phyloP scores from a whole-genome alignment of 2,113 vertebrate genomes.

The Trogon surrucura region DNA sequence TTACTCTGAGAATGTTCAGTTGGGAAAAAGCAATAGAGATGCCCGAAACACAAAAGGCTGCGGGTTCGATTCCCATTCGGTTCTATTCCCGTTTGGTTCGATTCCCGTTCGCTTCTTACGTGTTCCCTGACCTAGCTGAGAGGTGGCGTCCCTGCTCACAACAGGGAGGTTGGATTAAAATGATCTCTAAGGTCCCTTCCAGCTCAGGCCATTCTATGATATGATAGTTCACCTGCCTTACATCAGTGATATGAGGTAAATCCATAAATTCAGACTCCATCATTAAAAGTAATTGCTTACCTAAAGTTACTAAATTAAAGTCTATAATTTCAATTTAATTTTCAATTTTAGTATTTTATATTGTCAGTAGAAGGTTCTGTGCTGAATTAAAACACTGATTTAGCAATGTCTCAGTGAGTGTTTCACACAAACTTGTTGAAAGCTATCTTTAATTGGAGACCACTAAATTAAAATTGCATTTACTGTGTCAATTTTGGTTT shows the following conservation, averaged over 20 bases:
- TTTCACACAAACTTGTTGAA: not conserved
- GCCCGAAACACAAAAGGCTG: no score
- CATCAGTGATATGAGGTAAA: not conserved
- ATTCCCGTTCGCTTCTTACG: no score
- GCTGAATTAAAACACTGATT: not conserved
- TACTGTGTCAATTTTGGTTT: not conserved
- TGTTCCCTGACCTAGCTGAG: no score
- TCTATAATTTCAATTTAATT: not conserved
- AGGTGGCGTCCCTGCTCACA: no score
- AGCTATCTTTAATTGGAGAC: not conserved
- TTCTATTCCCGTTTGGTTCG: no score
- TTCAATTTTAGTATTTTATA: not conserved
- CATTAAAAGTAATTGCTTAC: not conserved
- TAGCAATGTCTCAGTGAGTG: not conserved
- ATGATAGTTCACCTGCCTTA: not conserved
- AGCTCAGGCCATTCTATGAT: no score
- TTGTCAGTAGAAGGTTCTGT: not conserved
- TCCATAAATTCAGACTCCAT: not conserved
- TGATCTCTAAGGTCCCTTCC: no score
- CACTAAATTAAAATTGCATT: not conserved
- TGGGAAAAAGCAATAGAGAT: not conserved
- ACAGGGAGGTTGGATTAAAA: no score
- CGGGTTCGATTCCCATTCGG: no score
- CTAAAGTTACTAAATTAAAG: not conserved
- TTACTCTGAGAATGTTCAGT: not conserved